A percentile compares a stretch with the other conserved stretches of the same genome.
Evolutionary conservation across 2,113 vertebrate genomes (phyloP).

Genomic region (Scomber colias): DNA sequence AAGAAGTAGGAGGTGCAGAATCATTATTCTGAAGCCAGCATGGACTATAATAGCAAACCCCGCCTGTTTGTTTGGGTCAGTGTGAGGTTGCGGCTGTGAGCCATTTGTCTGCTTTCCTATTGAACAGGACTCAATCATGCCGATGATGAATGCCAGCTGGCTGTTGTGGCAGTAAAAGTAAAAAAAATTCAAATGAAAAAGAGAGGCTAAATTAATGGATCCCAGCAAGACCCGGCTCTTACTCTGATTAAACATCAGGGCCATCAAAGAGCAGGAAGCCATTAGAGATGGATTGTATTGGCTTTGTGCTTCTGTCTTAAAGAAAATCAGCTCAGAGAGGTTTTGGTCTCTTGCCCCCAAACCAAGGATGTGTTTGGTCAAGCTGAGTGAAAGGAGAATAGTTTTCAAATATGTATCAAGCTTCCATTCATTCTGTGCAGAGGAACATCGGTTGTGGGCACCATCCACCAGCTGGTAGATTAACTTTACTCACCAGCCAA

Average conservation of each 20-base stretch:
- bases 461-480: no score
- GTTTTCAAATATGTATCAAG: conserved; percentile 39
- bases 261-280: conserved; percentile 76
- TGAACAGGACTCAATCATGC: conserved; percentile 79
- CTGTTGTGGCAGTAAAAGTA: conserved; percentile 68
- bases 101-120: conserved; percentile 75
- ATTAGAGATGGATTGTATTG: conserved; percentile 83
- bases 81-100: conserved; percentile 45
- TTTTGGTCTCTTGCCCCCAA: conserved; percentile 49
- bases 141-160: conserved; percentile 73
- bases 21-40: conserved; percentile 23
- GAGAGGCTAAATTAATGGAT: conserved; percentile 77
- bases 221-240: conserved; percentile 77
- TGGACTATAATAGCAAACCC: neutral
- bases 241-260: conserved; percentile 86
- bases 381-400: conserved; percentile 35
- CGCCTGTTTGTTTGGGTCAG: conserved; percentile 9
- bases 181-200: conserved; percentile 77
- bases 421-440: conserved; percentile 35
- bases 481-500: no score
- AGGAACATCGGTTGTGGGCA: conserved; percentile 6
- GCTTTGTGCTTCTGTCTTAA: conserved; percentile 62
- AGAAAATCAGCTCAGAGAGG: conserved; percentile 46
- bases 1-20: conserved; percentile 24
- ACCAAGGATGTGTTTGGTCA: conserved; percentile 56